phyloP scores from a whole-genome alignment of 2,797 vertebrate species.

The Falco peregrinus region DNA sequence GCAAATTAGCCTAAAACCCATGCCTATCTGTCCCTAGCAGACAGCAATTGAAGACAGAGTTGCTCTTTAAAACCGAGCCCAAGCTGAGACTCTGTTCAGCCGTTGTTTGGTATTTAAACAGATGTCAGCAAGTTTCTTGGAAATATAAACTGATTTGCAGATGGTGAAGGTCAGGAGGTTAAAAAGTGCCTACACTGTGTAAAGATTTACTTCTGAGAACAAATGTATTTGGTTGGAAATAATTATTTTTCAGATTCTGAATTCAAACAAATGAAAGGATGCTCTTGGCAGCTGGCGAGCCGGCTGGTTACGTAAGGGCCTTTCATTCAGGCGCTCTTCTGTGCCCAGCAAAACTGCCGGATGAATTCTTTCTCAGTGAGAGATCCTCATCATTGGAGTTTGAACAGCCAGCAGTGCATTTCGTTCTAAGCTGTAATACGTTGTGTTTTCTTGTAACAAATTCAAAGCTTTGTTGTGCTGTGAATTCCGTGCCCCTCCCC shows the following conservation, averaged over 20 bases:
- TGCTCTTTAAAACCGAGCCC: neutral
- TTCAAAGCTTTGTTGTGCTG: neutral
- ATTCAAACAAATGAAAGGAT: neutral
- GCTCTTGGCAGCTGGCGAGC: neutral
- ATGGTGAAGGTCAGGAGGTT: constrained; percentile 7
- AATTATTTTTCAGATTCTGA: neutral
- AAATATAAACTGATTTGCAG: constrained; percentile 26
- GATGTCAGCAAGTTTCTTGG: constrained; percentile 13
- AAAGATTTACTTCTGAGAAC: constrained; percentile 25
- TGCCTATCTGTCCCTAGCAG: neutral
- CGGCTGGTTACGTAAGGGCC: neutral
- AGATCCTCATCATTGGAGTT: neutral
- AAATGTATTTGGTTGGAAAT: neutral
- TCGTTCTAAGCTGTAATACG: neutral
- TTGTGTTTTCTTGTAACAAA: neutral
- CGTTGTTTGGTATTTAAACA: neutral
- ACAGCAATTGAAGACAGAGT: neutral
- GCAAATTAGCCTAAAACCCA: neutral
- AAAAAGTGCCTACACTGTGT: neutral
- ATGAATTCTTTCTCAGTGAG: neutral
- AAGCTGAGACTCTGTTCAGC: neutral
- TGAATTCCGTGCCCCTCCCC: neutral
- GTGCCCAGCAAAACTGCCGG: neutral
- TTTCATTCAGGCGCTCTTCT: neutral
- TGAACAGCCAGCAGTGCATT: neutral